phyloP scores from a whole-genome alignment of 2,888 invertebrate genomes.

The Andrena marginata region DNA sequence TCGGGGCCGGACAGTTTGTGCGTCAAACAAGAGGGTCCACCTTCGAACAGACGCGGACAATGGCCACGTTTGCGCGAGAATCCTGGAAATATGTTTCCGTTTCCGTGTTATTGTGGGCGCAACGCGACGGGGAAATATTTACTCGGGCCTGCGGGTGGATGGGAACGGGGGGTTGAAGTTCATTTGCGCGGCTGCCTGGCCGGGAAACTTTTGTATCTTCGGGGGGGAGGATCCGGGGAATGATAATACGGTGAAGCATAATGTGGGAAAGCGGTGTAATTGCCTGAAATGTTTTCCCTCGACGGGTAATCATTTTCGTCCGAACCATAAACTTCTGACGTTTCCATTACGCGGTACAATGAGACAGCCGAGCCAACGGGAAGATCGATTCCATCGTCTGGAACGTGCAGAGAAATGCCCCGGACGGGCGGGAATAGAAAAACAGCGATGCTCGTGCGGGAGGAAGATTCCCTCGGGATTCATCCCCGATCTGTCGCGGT shows the following conservation, averaged over 20 bases:
- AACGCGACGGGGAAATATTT: slow-evolving; percentile 28
- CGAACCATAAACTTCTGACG: slow-evolving; percentile 26
- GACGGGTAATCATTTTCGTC: slow-evolving; percentile 9
- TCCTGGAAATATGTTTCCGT: slow-evolving; percentile 3
- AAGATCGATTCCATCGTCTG: slow-evolving; percentile 19
- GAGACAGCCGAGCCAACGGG: neutral
- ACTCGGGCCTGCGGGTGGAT: neutral
- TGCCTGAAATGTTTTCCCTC: slow-evolving; percentile 10
- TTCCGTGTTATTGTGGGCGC: neutral
- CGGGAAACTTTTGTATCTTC: neutral
- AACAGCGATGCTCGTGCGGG: slow-evolving; percentile 9
- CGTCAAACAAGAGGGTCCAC: neutral
- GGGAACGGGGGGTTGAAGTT: neutral
- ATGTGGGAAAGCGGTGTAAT: neutral
- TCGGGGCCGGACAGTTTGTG: slow-evolving; percentile 3
- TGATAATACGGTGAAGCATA: neutral
- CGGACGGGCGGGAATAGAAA: slow-evolving; percentile 5
- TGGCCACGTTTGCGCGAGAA: slow-evolving; percentile 15
- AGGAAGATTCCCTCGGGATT: slow-evolving; percentile 40
- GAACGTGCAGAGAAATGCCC: slow-evolving; percentile 36
- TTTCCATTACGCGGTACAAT: slow-evolving; percentile 24
- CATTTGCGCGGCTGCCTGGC: neutral
- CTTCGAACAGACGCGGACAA: slow-evolving; percentile 44
- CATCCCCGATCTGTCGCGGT: slow-evolving; percentile 31
- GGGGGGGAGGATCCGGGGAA: neutral